Conservation (phyloP, 2,888 invertebrate species). For the Pseudanteris insignis region DNA sequence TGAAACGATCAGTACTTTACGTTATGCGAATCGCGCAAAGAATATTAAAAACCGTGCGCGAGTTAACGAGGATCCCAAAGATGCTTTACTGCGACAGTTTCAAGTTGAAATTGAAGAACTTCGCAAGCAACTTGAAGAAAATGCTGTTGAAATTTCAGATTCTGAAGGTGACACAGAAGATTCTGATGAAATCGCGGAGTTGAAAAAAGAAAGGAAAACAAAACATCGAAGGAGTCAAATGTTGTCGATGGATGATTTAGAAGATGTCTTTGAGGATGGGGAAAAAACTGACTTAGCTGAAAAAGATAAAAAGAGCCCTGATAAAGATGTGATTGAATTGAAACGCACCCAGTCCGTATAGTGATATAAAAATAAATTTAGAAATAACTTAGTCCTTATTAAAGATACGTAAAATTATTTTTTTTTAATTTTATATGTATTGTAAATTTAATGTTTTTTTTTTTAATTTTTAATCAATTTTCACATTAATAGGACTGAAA, state of each 20-base stretch:
- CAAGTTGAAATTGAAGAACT: conserved; percentile 96
- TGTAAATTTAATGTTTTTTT: no score
- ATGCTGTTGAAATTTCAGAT: conserved; percentile 62
- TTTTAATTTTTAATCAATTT: no score
- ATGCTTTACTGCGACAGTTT: conserved; percentile 93
- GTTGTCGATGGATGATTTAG: conserved; percentile 69
- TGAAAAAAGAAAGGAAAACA: conserved; percentile 59
- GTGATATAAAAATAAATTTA: background rate
- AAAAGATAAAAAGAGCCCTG: conserved; percentile 69
- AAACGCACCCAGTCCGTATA: conserved; percentile 75
- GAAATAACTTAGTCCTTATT: no score
- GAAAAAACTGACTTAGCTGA: conserved; percentile 68
- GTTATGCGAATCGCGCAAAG: conserved; percentile 97
- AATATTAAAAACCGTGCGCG: conserved; percentile 95
- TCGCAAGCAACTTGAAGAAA: conserved; percentile 84
- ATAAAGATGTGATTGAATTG: conserved; percentile 72
- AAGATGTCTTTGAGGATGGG: conserved; percentile 68
- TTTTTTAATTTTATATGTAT: conserved; percentile 11
- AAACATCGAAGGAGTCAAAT: conserved; percentile 64
- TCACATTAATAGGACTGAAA: conserved; percentile 71
- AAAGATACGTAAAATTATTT: background rate
- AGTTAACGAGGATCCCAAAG: conserved; percentile 97
- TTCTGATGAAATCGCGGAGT: conserved; percentile 55
- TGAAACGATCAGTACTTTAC: conserved; percentile 94
- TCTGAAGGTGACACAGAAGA: conserved; percentile 61